Percentiles rank a stretch among this genome's conserved stretches.
phyloP scores from a whole-genome alignment of 2,888 invertebrate genomes.

The Campoletis raptor region DNA sequence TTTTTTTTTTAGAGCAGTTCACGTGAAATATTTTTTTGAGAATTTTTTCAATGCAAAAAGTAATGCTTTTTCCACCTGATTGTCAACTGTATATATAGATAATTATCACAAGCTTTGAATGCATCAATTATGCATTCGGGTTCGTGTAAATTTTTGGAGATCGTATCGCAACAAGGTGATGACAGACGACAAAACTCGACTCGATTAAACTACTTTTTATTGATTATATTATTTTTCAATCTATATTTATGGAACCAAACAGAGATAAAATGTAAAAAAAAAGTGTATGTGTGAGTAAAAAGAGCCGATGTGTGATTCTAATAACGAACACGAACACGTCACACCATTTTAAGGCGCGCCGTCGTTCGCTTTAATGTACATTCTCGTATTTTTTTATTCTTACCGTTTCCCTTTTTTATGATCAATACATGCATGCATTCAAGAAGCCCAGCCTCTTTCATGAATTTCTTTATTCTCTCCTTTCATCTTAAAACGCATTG shows the following conservation, averaged over 20 bases:
- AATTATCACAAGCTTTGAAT: slow-evolving; percentile 45
- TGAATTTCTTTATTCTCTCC: slow-evolving; percentile 32
- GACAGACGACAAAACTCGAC: slow-evolving; percentile 33
- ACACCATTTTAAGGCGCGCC: slow-evolving; percentile 68
- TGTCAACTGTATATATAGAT: slow-evolving; percentile 37
- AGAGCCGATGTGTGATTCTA: slow-evolving; percentile 76
- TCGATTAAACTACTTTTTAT: slow-evolving; percentile 1
- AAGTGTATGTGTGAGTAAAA: slow-evolving; percentile 3
- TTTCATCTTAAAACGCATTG: slow-evolving; percentile 29
- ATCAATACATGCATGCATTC: slow-evolving; percentile 37
- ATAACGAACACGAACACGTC: slow-evolving; percentile 74
- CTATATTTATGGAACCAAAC: neutral
- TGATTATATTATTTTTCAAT: neutral
- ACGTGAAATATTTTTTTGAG: slow-evolving; percentile 2
- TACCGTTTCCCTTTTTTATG: slow-evolving; percentile 28
- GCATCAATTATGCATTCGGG: slow-evolving; percentile 82
- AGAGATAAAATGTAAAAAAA: neutral
- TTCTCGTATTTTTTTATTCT: slow-evolving; percentile 45
- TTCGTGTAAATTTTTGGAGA: slow-evolving; percentile 82
- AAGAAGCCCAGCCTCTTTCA: slow-evolving; percentile 61
- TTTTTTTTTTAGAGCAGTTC: neutral
- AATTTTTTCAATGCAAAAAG: slow-evolving; percentile 35
- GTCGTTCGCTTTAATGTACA: slow-evolving; percentile 55
- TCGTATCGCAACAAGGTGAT: slow-evolving; percentile 70
- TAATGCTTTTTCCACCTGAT: slow-evolving; percentile 21